A percentile compares a stretch with the other conserved stretches of the same genome.
Conservation (phyloP, 2,888 invertebrate species). For the Pecten maximus region DNA sequence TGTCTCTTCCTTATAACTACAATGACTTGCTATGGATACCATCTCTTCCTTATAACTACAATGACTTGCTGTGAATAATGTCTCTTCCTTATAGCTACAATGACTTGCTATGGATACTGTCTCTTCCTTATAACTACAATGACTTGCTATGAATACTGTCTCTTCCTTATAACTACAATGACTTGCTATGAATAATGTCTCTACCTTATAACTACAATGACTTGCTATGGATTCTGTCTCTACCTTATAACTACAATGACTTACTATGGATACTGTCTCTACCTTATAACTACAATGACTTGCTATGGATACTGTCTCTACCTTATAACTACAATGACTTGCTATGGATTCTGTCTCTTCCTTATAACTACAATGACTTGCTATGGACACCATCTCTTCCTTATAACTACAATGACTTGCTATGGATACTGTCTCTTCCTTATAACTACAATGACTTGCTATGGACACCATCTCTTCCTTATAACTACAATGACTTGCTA, state of each 20-base stretch:
- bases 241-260: not conserved
- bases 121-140: no score
- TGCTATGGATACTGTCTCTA: not conserved
- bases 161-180: no score
- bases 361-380: not conserved
- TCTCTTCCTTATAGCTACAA: no score
- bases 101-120: no score
- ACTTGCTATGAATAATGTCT: no score
- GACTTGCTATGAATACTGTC: no score
- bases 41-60: no score
- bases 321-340: not conserved
- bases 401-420: not conserved
- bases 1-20: no score
- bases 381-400: not conserved
- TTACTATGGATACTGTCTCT: not conserved
- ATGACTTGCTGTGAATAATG: no score
- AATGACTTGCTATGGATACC: no score
- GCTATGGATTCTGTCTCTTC: not conserved
- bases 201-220: no score
- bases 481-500: not conserved
- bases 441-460: not conserved
- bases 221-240: not conserved
- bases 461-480: not conserved
- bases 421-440: not conserved
- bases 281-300: not conserved